phyloP scores from a whole-genome alignment of 1,140 invertebrate genomes.

The Drosophila lowei region DNA sequence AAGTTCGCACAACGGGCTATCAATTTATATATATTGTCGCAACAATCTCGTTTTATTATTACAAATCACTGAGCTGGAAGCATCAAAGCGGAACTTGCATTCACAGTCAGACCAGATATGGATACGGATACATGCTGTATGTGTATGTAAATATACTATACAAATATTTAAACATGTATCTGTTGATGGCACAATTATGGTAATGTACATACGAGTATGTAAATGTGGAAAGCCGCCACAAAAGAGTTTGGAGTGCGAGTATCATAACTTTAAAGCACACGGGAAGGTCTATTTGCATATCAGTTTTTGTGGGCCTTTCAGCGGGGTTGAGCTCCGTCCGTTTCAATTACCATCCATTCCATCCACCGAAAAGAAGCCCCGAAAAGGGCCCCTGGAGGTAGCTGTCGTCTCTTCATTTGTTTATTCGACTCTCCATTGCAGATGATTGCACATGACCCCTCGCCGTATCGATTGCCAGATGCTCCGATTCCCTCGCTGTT shows the following conservation, averaged over 20 bases:
- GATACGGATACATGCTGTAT: conserved; percentile 15
- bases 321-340: neutral
- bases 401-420: neutral
- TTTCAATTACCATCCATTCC: neutral
- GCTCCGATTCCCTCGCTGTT: conserved; percentile 33
- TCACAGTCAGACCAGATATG: conserved; percentile 25
- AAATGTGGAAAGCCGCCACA: no score
- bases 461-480: conserved; percentile 34
- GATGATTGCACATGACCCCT: conserved; percentile 9
- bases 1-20: conserved; percentile 68
- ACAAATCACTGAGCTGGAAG: conserved; percentile 63
- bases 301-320: neutral
- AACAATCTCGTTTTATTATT: conserved; percentile 45
- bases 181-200: no score
- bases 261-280: no score
- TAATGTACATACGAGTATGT: no score
- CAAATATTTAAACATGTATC: conserved; percentile 4
- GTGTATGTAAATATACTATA: conserved; percentile 12
- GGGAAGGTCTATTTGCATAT: no score
- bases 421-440: conserved; percentile 17
- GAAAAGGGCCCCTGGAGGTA: no score
- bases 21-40: conserved; percentile 54
- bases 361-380: neutral
- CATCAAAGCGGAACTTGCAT: conserved; percentile 64
- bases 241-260: no score